Evolutionary conservation across 2,888 invertebrate genomes (phyloP), one percentile per base, ranked within the genome.

Genomic region (Spilarctia lutea): DNA sequence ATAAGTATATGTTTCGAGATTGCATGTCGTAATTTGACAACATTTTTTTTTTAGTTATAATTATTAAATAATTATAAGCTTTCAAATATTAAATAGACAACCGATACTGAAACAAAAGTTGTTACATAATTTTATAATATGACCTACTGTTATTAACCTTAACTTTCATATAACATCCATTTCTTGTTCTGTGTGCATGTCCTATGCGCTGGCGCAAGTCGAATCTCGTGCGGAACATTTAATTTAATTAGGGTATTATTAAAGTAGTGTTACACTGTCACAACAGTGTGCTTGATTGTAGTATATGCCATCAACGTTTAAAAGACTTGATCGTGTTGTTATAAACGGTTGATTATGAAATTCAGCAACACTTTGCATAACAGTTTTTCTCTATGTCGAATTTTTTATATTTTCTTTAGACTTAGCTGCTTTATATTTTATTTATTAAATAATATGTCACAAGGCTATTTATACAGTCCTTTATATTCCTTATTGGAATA

Each of bases 191-290:
- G 52, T 52, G 52, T 56, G n/a, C 11, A 24, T 56, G n/a, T 56
- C 52, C 52, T 56, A 13, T 10, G 11, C 60, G 48, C 4, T 30
- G n/a, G 42, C 27, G 71, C 76, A 68, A 65, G 74, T 83, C 76
- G 76, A 82, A 83, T 83, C 83, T 83, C 67, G 76, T 76, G 79
- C 35, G 71, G 70, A 52, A 67, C 2, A 13, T 70, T 35, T 42
- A 30, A 35, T 69, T 72, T 20, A 72, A 63, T 68, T 27, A 67
- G 18, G 11, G 13, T 39, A 35, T 16, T 27, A 45, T 39, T 72
- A 42, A n/a, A n/a, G 42, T 56, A 30, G 42, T 68, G 18, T 42
- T 45, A 13, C 35, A 7, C 24, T 30, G 20, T 30, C 63, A 63
- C 71, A 11, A 60, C 27, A 42, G 30, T 45, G 63, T 60, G 30